A percentile compares a stretch with the other conserved stretches of the same genome.
phyloP scores from a whole-genome alignment of 2,797 vertebrate species.

The Sebastes paucispinis region DNA sequence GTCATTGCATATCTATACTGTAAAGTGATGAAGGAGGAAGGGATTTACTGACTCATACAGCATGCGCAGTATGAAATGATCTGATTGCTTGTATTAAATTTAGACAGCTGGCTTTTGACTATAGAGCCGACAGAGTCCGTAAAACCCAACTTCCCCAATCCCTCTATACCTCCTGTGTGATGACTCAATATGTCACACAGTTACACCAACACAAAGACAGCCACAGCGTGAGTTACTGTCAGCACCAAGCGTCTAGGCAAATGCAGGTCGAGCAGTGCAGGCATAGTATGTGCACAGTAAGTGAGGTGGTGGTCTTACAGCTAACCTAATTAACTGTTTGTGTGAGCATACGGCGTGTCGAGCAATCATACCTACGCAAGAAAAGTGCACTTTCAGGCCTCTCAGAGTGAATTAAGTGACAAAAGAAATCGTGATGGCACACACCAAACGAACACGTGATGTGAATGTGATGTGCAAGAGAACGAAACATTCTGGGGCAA shows the following conservation, averaged over 20 bases:
- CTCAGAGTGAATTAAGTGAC: slow-evolving; percentile 48
- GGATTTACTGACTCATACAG: slow-evolving; percentile 34
- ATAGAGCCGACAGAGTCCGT: slow-evolving; percentile 25
- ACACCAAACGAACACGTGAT: slow-evolving; percentile 73
- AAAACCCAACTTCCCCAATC: slow-evolving; percentile 45
- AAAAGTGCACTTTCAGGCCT: slow-evolving; percentile 58
- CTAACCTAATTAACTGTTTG: slow-evolving; percentile 4
- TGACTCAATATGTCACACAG: slow-evolving; percentile 37
- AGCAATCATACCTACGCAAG: slow-evolving; percentile 48
- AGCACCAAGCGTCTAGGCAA: slow-evolving; percentile 44
- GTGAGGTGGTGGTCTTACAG: slow-evolving; percentile 10
- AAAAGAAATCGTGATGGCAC: slow-evolving; percentile 58
- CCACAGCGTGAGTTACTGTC: slow-evolving; percentile 33
- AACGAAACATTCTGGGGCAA: slow-evolving; percentile 34
- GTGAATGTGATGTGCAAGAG: slow-evolving; percentile 66
- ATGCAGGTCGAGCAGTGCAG: slow-evolving; percentile 37
- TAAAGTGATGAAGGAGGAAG: slow-evolving; percentile 51
- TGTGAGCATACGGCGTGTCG: slow-evolving; percentile 11
- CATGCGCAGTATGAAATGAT: not conserved
- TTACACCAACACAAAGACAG: slow-evolving; percentile 28
- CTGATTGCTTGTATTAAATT: not conserved
- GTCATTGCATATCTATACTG: slow-evolving; percentile 70
- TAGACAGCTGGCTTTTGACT: not conserved
- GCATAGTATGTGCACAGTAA: slow-evolving; percentile 36
- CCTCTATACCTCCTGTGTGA: slow-evolving; percentile 43